Percentiles rank a stretch among this genome's conserved stretches.
Conservation (phyloP, 2,888 invertebrate genomes). For the Ophion obscuratus region DNA sequence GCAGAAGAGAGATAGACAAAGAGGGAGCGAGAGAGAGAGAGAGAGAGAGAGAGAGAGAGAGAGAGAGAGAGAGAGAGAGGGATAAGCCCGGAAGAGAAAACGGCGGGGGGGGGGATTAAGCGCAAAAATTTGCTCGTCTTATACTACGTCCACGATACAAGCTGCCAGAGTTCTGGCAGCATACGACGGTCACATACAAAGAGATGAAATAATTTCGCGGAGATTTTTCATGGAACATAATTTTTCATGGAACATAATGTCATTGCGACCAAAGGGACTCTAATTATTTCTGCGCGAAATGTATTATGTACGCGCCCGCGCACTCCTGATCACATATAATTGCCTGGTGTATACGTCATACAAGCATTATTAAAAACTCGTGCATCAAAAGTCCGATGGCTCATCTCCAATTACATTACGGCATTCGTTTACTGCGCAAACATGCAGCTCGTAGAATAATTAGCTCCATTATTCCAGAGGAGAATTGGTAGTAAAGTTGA, state of each 20-base stretch:
- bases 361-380: background rate
- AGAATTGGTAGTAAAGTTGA: background rate
- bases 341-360: background rate
- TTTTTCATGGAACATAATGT: slow-evolving; percentile 19
- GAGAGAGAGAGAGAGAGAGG: slow-evolving; percentile 27
- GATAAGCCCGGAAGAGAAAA: slow-evolving; percentile 20
- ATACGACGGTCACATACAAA: slow-evolving; percentile 4
- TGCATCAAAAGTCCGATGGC: background rate
- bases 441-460: background rate
- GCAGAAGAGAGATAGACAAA: slow-evolving; percentile 17
- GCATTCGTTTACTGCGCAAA: background rate
- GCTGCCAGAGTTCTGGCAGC: background rate
- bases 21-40: slow-evolving; percentile 17
- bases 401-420: background rate
- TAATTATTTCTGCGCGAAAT: slow-evolving; percentile 6
- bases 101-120: slow-evolving; percentile 1
- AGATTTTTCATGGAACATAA: slow-evolving; percentile 28
- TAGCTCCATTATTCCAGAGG: background rate
- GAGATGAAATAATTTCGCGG: slow-evolving; percentile 14
- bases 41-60: slow-evolving; percentile 11
- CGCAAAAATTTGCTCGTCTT: slow-evolving; percentile 56
- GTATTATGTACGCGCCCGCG: background rate
- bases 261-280: background rate
- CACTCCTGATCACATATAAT: no score
- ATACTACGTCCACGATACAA: slow-evolving; percentile 19